These are phyloP conservation scores for Narcine bancroftii DNA, from an alignment of 2,113 vertebrate species.

Conservation along the genomic window DNA sequence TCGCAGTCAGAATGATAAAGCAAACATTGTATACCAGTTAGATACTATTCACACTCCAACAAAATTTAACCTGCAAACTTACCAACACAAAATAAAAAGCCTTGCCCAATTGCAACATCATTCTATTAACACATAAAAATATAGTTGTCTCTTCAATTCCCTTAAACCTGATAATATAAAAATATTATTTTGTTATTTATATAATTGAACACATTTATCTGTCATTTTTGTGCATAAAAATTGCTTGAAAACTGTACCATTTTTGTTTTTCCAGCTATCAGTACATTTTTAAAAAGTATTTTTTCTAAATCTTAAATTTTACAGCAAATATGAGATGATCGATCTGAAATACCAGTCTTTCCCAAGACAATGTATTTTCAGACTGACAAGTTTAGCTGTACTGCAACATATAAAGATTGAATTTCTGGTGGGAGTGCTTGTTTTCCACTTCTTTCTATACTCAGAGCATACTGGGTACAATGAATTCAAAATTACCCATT, in stretches of 20 bases:
- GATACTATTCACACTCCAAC: not conserved
- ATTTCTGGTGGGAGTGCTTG: not conserved
- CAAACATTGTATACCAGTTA: not conserved
- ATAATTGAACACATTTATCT: not conserved
- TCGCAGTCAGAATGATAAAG: not conserved
- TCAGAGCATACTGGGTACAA: not conserved
- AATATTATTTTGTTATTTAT: not conserved
- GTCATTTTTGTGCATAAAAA: not conserved
- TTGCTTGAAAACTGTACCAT: not conserved
- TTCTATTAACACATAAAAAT: conserved; percentile 45
- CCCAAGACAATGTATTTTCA: too few species aligned
- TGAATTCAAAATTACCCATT: too few species aligned
- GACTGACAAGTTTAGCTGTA: too few species aligned
- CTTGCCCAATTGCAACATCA: conserved; percentile 65
- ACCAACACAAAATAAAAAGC: conserved; percentile 78
- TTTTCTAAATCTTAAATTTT: not conserved
- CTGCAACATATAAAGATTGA: too few species aligned
- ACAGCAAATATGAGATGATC: not conserved
- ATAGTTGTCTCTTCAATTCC: not conserved
- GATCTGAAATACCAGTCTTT: not conserved
- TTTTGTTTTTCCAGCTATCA: not conserved
- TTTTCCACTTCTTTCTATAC: not conserved
- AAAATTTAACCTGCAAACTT: conserved; percentile 46
- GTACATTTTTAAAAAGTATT: not conserved
- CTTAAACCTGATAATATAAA: not conserved